Conservation (phyloP, 2,888 invertebrate genomes). For the Dryocosmus kuriphilus region DNA sequence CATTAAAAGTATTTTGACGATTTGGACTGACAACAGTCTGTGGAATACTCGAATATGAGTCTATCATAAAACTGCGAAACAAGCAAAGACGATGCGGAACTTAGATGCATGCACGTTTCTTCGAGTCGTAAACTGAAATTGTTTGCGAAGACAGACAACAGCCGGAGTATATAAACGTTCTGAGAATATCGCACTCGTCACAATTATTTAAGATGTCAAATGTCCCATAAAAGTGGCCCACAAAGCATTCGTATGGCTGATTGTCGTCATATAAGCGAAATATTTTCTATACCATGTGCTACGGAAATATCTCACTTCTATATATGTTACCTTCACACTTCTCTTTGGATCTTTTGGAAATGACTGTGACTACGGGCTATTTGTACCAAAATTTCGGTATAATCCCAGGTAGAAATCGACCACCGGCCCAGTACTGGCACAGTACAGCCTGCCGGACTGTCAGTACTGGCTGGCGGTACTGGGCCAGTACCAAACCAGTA, state of each 20-base stretch:
- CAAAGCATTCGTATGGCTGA: background rate
- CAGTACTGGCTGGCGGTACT: no score
- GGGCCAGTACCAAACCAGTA: no score
- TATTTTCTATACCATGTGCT: background rate
- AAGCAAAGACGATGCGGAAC: slow-evolving; percentile 1
- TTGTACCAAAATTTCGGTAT: no score
- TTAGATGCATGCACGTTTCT: slow-evolving; percentile 1
- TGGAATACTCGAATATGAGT: background rate
- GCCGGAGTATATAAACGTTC: background rate
- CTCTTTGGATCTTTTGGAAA: no score
- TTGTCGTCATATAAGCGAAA: background rate
- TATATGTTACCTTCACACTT: background rate
- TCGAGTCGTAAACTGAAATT: background rate
- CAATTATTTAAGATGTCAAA: background rate
- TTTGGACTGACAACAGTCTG: background rate
- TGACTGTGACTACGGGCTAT: no score
- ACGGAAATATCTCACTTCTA: background rate
- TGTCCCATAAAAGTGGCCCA: background rate
- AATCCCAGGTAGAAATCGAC: no score
- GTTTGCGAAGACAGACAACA: background rate
- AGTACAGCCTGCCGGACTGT: no score
- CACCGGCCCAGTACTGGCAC: no score
- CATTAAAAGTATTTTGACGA: background rate
- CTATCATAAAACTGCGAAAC: background rate
- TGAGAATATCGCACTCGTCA: background rate